These are phyloP conservation scores for Helostoma temminkii DNA, from an alignment of 2,797 vertebrate species.

Conservation along the genomic window DNA sequence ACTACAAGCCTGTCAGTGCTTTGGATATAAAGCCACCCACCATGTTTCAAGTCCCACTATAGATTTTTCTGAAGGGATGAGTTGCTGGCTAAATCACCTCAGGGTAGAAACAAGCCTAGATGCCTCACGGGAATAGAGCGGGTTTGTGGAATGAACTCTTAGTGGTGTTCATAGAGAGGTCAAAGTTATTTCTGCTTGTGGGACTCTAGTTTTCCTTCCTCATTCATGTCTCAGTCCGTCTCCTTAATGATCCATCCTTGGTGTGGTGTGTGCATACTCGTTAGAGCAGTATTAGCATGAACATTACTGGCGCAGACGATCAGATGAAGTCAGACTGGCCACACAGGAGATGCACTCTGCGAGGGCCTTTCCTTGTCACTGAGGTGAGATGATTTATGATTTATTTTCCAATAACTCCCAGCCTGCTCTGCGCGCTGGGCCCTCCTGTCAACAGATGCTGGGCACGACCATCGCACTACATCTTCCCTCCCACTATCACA, in stretches of 20 bases:
- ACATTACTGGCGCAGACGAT: conserved; percentile 60
- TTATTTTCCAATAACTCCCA: conserved; percentile 85
- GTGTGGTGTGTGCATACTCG: conserved; percentile 51
- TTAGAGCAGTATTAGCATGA: conserved; percentile 78
- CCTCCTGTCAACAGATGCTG: conserved; percentile 74
- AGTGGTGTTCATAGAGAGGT: conserved; percentile 65
- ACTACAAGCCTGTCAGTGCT: conserved; percentile 58
- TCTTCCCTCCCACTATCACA: conserved; percentile 51
- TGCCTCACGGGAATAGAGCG: conserved; percentile 54
- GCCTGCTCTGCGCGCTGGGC: conserved; percentile 72
- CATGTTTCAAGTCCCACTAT: conserved; percentile 53
- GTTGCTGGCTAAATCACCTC: conserved; percentile 74
- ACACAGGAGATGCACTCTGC: conserved; percentile 75
- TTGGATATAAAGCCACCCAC: conserved; percentile 67
- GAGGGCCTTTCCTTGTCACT: conserved; percentile 77
- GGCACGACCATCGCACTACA: conserved; percentile 50
- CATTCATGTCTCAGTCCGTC: conserved; percentile 51
- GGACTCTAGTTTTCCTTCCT: conserved; percentile 58
- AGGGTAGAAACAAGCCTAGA: conserved; percentile 60
- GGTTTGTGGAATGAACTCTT: conserved; percentile 67
- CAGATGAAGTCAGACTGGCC: conserved; percentile 65
- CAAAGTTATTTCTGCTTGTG: conserved; percentile 64
- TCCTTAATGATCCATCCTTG: conserved; percentile 71
- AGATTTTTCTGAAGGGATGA: conserved; percentile 61
- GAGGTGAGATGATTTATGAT: conserved; percentile 84